Percentiles rank a stretch among this genome's conserved stretches.
Evolutionary conservation across 2,113 vertebrate genomes (phyloP).

Genomic region (Crotalus helleri): DNA sequence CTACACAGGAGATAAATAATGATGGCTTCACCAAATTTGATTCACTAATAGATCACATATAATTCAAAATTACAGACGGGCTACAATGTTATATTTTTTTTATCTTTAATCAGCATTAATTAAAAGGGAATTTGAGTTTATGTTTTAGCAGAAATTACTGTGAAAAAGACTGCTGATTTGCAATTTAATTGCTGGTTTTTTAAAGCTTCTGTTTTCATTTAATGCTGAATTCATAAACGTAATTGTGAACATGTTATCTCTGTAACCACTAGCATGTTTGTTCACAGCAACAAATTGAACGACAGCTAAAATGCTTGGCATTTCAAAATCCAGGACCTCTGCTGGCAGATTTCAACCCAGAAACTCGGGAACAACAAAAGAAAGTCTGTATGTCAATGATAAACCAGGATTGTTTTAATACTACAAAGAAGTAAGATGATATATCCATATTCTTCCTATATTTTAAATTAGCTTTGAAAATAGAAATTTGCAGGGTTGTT

Average conservation of each 20-base stretch:
- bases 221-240: background rate
- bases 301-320: conserved; percentile 70
- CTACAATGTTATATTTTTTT: background rate
- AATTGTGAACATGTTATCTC: conserved; percentile 6
- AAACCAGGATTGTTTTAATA: conserved; percentile 60
- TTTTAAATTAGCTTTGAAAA: background rate
- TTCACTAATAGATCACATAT: background rate
- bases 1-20: background rate
- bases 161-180: background rate
- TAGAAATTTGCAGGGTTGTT: background rate
- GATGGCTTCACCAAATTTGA: background rate
- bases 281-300: conserved; percentile 71
- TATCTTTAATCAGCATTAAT: background rate
- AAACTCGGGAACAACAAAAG: conserved; percentile 72
- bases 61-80: background rate
- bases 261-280: conserved; percentile 34
- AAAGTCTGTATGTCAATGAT: conserved; percentile 68
- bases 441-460: conserved; percentile 5
- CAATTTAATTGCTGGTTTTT: background rate
- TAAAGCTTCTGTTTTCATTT: background rate
- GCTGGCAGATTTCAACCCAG: conserved; percentile 77
- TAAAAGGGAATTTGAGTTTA: background rate
- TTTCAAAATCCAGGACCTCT: conserved; percentile 79
- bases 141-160: background rate
- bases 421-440: conserved; percentile 69